Evolutionary conservation across 2,113 vertebrate species (phyloP).

Genomic region (Cnemophilus loriae): DNA sequence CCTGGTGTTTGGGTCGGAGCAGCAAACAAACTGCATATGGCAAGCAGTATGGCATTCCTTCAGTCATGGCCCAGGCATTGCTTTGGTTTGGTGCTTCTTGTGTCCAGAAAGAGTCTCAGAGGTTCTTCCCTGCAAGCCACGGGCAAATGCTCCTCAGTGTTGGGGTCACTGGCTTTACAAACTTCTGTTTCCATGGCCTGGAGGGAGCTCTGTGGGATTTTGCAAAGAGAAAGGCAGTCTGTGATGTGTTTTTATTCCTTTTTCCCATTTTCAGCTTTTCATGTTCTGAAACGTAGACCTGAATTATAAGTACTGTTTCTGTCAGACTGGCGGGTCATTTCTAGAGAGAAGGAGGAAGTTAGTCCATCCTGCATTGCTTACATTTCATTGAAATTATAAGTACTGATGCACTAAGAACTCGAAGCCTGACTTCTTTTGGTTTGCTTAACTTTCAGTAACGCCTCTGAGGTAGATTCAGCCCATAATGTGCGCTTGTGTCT

Average conservation of each 20-base stretch:
- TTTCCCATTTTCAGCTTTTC: neutral
- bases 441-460: neutral
- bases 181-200: accelerated
- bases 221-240: neutral
- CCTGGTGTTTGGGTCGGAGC: neutral
- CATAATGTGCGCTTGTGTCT: neutral
- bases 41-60: accelerated
- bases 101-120: neutral
- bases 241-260: neutral
- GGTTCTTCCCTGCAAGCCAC: neutral
- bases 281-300: neutral
- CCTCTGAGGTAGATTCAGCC: neutral
- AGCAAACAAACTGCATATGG: neutral
- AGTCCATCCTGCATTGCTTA: neutral
- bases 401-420: neutral
- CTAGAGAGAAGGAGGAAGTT: neutral
- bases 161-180: neutral
- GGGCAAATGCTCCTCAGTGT: neutral
- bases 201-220: neutral
- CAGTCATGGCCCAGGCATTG: neutral
- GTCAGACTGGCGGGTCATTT: neutral
- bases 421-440: neutral
- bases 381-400: neutral
- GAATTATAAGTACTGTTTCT: neutral
- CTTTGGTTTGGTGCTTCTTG: neutral